A percentile compares a stretch with the other conserved stretches of the same genome.
Evolutionary conservation across 2,888 invertebrate genomes (phyloP).

Genomic region (Troglohyphantes excavatus): DNA sequence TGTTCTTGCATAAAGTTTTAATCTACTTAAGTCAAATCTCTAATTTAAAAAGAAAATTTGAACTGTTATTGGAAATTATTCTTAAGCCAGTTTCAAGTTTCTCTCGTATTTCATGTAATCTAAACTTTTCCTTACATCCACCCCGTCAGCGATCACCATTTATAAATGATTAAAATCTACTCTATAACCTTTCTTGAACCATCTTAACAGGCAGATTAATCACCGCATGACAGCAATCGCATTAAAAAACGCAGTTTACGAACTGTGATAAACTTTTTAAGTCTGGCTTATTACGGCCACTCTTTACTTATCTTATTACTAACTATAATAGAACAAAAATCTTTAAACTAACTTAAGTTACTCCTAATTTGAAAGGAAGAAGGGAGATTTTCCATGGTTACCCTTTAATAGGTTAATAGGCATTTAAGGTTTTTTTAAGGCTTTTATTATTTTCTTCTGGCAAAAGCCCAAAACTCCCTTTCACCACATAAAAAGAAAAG

Average conservation of each 20-base stretch:
- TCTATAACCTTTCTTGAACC: no score
- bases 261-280: not conserved
- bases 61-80: no score
- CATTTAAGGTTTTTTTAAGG: constrained; percentile 34
- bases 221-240: not conserved
- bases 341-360: constrained; percentile 30
- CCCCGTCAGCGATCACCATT: no score
- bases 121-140: no score
- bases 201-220: not conserved
- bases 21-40: no score
- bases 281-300: not conserved
- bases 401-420: constrained; percentile 43
- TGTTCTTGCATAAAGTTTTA: no score
- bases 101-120: no score
- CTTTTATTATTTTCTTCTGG: constrained; percentile 25
- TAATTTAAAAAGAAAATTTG: no score
- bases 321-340: constrained; percentile 7
- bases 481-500: constrained; percentile 27
- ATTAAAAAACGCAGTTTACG: constrained; percentile 22
- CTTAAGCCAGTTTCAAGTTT: no score
- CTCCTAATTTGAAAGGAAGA: constrained; percentile 34
- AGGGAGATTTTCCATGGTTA: constrained; percentile 28
- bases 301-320: not conserved
- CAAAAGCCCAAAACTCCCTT: constrained; percentile 13
- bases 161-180: no score